Conservation (phyloP, 2,888 invertebrate species). For the Oligia fasciuncula region DNA sequence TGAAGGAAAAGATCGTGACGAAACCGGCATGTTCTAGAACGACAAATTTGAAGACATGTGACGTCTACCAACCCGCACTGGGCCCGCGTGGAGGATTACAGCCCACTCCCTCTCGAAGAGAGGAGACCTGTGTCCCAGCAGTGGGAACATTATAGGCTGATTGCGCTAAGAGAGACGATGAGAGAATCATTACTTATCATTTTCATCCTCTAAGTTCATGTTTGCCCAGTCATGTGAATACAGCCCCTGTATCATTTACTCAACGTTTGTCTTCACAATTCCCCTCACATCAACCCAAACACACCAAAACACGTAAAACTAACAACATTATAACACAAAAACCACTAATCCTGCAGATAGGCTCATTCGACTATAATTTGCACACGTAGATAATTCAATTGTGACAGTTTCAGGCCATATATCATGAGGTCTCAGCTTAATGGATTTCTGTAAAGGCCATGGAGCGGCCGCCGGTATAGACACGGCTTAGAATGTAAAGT, state of each 20-base stretch:
- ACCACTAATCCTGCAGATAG: constrained; percentile 46
- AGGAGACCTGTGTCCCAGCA: no score
- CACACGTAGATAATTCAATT: constrained; percentile 75
- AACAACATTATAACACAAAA: constrained; percentile 57
- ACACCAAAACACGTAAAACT: constrained; percentile 34
- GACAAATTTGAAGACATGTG: background rate
- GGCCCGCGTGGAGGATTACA: no score
- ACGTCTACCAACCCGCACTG: background rate
- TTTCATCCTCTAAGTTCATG: background rate
- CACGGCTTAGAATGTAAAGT: constrained; percentile 63
- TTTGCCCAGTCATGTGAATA: no score
- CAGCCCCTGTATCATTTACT: constrained; percentile 9
- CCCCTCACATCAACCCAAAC: background rate
- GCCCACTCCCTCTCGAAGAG: no score
- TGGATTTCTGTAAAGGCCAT: constrained; percentile 71
- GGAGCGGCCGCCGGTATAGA: constrained; percentile 49
- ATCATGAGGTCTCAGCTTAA: constrained; percentile 75
- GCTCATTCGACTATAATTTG: constrained; percentile 65
- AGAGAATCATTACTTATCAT: background rate
- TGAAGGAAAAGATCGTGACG: background rate
- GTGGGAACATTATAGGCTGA: no score
- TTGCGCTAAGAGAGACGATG: background rate
- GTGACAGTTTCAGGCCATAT: constrained; percentile 75
- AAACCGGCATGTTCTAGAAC: background rate
- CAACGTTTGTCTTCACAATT: background rate